Evolutionary conservation across 2,888 invertebrate species (phyloP), one percentile per base, ranked within the genome.

Genomic region (Prosapia bicincta): DNA sequence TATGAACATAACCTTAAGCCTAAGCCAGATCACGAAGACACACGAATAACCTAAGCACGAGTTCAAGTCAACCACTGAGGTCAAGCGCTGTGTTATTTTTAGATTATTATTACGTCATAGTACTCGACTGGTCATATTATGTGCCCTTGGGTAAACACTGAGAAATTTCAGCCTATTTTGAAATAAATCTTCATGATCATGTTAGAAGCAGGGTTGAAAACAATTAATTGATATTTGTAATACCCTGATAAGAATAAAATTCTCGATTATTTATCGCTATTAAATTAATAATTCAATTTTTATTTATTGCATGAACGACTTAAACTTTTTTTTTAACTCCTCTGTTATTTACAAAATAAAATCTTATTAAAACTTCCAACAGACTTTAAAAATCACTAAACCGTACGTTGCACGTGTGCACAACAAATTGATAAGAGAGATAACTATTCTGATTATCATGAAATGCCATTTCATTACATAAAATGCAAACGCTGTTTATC

Each of bases 31-130:
- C 54, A 54, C n/a, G 54, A 54, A 54, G 54, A 20, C 54, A 54
- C 54, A 54, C 54, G 54, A 54, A 54, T 54, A 54, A 54, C 54
- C 54, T 54, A 54, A 54, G 54, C 54, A 54, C 20, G 54, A 54
- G 54, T 54, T 54, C 54, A 54, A 54, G 54, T 20, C 54, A 54
- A 54, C 54, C 54, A 54, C 54, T 54, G 54, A 54, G 54, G 54
- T 54, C 54, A 54, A 54, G 54, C 54, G 54, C 20, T 54, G 20
- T 54, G 54, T 54, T 54, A 54, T 54, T 54, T 54, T 54, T 54
- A 54, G 54, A 54, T 54, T 54, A 54, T 54, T 54, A 54, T 54
- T 54, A 54, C 54, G 54, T 54, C 54, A 54, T 54, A 54, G 54
- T 54, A 54, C 54, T 54, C 54, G 54, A 54, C 20, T 54, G 54